These are phyloP conservation scores for Pungitius pungitius DNA, from an alignment of 2,113 vertebrate species.

Conservation along the genomic window DNA sequence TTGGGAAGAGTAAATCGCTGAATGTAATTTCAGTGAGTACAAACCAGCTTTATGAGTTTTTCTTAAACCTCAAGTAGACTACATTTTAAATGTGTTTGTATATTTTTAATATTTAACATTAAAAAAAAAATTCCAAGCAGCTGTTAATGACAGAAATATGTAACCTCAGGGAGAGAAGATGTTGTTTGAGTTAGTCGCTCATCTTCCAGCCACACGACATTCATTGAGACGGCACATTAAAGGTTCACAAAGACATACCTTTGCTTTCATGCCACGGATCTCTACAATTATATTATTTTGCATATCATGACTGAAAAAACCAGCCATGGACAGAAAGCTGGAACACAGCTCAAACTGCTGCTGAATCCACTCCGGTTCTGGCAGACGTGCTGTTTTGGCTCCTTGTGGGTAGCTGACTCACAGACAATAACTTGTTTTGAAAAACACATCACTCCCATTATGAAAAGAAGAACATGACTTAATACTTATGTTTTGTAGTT, in stretches of 20 bases:
- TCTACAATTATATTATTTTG: neutral
- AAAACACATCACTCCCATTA: no score
- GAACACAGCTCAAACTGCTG: neutral
- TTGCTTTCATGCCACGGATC: neutral
- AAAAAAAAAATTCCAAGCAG: constrained; percentile 1
- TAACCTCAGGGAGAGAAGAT: neutral
- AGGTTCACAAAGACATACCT: neutral
- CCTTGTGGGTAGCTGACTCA: no score
- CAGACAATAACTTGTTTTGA: no score
- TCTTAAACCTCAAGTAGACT: neutral
- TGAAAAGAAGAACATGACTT: no score
- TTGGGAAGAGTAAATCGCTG: neutral
- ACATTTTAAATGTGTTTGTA: neutral
- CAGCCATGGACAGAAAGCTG: neutral
- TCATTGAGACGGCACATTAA: neutral
- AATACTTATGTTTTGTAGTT: no score
- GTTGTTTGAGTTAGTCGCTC: neutral
- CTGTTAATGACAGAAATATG: neutral
- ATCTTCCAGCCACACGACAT: neutral
- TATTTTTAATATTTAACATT: neutral
- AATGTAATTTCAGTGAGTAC: neutral
- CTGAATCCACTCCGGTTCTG: neutral
- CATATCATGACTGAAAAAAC: neutral
- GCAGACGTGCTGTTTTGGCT: neutral
- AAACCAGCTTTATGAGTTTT: neutral